Evolutionary conservation across 2,113 vertebrate species (phyloP).

Genomic region (Cebidichthys violaceus): DNA sequence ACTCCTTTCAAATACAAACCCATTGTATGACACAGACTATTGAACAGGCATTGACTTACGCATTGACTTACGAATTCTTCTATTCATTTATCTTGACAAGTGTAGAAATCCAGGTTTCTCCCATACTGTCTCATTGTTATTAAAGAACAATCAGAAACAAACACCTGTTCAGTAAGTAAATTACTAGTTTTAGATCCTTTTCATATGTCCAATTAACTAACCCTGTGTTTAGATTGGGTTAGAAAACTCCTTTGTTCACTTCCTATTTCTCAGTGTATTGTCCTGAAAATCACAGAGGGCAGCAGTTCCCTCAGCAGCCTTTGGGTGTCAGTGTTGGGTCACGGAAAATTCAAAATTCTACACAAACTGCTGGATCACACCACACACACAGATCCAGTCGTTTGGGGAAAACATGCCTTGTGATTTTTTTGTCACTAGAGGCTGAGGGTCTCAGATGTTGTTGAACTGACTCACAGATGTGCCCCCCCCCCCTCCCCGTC

Average conservation of each 20-base stretch:
- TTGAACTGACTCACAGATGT: conserved; percentile 35
- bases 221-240: neutral
- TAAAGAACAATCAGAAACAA: neutral
- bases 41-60: neutral
- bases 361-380: neutral
- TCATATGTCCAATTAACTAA: neutral
- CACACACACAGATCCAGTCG: neutral
- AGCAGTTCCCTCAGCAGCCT: conserved; percentile 46
- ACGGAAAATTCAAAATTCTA: conserved; percentile 11
- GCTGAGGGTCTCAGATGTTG: conserved; percentile 30
- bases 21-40: neutral
- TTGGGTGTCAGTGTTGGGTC: conserved; percentile 79
- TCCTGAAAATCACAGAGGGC: neutral
- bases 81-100: neutral
- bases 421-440: conserved; percentile 8
- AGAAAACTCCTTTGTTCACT: neutral
- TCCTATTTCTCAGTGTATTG: neutral
- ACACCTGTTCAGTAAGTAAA: neutral
- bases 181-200: neutral
- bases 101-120: neutral
- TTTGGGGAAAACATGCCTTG: neutral
- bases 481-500: conserved; percentile 75
- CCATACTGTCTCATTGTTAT: neutral
- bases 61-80: neutral
- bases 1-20: neutral